These are phyloP conservation scores for Anniella stebbinsi DNA, from an alignment of 2,797 vertebrate genomes.

Conservation along the genomic window DNA sequence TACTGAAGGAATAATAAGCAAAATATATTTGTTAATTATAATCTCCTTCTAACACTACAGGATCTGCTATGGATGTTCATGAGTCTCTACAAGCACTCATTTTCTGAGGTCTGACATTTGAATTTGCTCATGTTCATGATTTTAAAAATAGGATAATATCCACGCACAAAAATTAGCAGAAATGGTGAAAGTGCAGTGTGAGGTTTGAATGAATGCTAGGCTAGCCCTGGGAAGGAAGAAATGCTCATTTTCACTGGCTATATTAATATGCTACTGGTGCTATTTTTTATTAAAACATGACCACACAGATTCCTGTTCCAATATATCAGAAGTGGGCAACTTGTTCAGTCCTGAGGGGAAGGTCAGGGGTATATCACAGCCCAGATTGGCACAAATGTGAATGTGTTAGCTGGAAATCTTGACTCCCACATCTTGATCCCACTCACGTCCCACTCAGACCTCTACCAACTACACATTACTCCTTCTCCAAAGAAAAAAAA, in stretches of 20 bases:
- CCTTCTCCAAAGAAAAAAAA: neutral
- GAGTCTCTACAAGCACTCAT: neutral
- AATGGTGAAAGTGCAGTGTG: slow-evolving; percentile 12
- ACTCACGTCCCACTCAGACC: neutral
- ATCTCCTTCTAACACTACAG: slow-evolving; percentile 16
- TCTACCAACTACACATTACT: neutral
- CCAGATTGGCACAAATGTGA: neutral
- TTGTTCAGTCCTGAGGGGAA: too few species aligned
- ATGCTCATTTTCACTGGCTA: slow-evolving; percentile 14
- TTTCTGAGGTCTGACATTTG: slow-evolving; percentile 30
- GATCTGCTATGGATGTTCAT: slow-evolving; percentile 11
- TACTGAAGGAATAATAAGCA: slow-evolving; percentile 38
- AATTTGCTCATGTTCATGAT: slow-evolving; percentile 35
- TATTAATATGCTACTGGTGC: neutral
- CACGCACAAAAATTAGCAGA: slow-evolving; percentile 18
- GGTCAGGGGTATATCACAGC: neutral
- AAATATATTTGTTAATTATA: slow-evolving; percentile 44
- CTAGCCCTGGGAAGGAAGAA: slow-evolving; percentile 46
- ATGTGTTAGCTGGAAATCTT: neutral
- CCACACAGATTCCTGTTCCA: slow-evolving; percentile 10
- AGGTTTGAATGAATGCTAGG: slow-evolving; percentile 54
- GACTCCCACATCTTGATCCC: neutral
- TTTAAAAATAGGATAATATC: slow-evolving; percentile 39
- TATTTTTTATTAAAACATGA: slow-evolving; percentile 25
- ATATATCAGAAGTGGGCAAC: neutral